Percentiles rank a stretch among this genome's conserved stretches.
Evolutionary conservation across 1,140 invertebrate genomes (phyloP).

Genomic region (Coelopa frigida): DNA sequence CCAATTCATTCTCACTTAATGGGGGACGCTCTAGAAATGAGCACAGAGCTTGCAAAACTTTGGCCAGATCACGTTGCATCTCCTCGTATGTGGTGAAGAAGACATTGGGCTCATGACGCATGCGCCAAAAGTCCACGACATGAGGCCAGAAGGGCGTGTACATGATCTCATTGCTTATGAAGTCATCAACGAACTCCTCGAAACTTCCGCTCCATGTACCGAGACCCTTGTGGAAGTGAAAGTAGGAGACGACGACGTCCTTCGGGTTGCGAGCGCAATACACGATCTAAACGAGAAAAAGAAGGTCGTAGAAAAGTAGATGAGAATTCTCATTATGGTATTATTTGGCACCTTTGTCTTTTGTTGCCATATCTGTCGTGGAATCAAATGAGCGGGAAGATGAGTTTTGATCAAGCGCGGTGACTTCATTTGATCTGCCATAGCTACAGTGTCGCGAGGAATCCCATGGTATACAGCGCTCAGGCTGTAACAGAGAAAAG

Average conservation of each 20-base stretch:
- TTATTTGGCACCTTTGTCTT: background rate
- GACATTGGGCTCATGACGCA: constrained; percentile 47
- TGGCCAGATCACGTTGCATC: constrained; percentile 55
- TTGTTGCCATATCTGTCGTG: background rate
- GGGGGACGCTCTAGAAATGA: constrained; percentile 50
- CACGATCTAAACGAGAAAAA: constrained; percentile 53
- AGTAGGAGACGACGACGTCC: constrained; percentile 67
- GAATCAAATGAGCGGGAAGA: constrained; percentile 52
- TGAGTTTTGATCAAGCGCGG: constrained; percentile 61
- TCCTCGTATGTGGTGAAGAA: constrained; percentile 56
- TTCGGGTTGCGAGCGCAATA: constrained; percentile 70
- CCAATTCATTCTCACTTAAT: constrained; percentile 47
- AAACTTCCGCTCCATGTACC: constrained; percentile 52
- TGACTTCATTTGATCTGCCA: constrained; percentile 30
- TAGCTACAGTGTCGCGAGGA: constrained; percentile 38
- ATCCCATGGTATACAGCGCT: background rate
- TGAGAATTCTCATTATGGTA: background rate
- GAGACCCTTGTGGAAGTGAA: constrained; percentile 54
- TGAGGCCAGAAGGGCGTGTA: constrained; percentile 53
- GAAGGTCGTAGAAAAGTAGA: background rate
- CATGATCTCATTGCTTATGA: constrained; percentile 49
- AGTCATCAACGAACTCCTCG: constrained; percentile 53
- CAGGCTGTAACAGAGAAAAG: background rate
- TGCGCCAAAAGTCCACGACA: constrained; percentile 49
- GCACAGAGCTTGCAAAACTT: constrained; percentile 49